Percentiles rank a stretch among this genome's conserved stretches.
Conservation (phyloP, 2,888 invertebrate genomes). For the Dicyrtomina minuta region DNA sequence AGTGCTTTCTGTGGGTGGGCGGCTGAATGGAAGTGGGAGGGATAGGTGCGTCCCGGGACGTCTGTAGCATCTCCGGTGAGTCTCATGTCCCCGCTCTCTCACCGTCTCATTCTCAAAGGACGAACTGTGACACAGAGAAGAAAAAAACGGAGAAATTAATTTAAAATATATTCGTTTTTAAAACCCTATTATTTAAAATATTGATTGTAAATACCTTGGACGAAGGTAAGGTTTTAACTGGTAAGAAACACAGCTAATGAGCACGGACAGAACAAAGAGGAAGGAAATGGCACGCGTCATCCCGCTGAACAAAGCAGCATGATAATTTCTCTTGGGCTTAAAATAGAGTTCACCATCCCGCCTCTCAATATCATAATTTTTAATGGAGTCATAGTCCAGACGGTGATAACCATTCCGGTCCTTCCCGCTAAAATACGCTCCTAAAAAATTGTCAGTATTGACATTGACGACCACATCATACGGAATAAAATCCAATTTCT, state of each 20-base stretch:
- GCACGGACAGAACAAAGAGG: conserved; percentile 31
- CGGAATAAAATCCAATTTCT: conserved; percentile 24
- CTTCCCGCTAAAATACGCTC: background rate
- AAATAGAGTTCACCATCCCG: conserved; percentile 15
- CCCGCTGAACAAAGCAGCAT: conserved; percentile 28
- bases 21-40: conserved; percentile 22
- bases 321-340: conserved; percentile 16
- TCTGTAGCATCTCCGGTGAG: conserved; percentile 29
- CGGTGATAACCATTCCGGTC: background rate
- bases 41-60: conserved; percentile 9
- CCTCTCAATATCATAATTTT: conserved; percentile 18
- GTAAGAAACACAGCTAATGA: conserved; percentile 30
- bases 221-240: conserved; percentile 29
- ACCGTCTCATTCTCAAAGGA: conserved; percentile 23
- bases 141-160: background rate
- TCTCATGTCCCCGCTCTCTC: conserved; percentile 17
- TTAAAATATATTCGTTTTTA: too few species aligned
- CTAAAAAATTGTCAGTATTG: conserved; percentile 12
- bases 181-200: too few species aligned
- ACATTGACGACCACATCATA: conserved; percentile 25
- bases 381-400: conserved; percentile 9
- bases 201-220: too few species aligned
- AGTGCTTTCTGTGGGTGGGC: conserved; percentile 9
- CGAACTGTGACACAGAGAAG: conserved; percentile 16
- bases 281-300: conserved; percentile 31